These are phyloP conservation scores for Numenius phaeopus DNA, from an alignment of 2,797 vertebrate species.

Conservation along the genomic window DNA sequence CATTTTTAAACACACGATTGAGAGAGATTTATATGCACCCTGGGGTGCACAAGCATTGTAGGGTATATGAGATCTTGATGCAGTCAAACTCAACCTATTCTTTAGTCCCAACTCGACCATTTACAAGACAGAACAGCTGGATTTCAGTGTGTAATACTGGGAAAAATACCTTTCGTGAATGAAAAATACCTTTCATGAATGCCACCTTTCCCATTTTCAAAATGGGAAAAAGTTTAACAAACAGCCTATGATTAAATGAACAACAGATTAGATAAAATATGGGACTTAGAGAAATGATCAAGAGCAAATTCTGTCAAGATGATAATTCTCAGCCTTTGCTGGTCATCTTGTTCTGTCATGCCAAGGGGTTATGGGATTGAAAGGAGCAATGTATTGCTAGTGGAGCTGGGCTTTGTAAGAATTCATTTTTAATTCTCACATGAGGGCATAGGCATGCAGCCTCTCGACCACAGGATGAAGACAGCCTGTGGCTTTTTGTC, in stretches of 20 bases:
- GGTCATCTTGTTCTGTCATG: background rate
- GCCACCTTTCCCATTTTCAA: background rate
- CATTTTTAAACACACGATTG: background rate
- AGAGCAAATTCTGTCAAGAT: background rate
- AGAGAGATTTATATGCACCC: background rate
- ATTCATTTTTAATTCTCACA: background rate
- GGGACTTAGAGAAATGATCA: background rate
- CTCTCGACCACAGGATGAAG: background rate
- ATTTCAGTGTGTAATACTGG: background rate
- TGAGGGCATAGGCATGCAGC: accelerated
- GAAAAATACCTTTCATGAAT: background rate
- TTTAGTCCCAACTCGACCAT: background rate
- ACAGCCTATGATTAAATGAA: background rate
- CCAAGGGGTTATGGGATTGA: background rate
- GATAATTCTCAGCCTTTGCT: background rate
- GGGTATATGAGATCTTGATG: background rate
- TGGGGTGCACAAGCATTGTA: too few relatives aligned
- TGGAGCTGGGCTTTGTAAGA: background rate
- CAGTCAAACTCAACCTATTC: background rate
- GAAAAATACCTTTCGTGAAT: background rate
- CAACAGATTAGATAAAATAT: background rate
- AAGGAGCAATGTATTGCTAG: background rate
- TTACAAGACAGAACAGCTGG: background rate
- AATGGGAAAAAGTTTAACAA: background rate
- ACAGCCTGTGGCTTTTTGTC: background rate